These are phyloP conservation scores for Cryptophagus acutangulus DNA, from an alignment of 2,888 invertebrate species.

Conservation along the genomic window DNA sequence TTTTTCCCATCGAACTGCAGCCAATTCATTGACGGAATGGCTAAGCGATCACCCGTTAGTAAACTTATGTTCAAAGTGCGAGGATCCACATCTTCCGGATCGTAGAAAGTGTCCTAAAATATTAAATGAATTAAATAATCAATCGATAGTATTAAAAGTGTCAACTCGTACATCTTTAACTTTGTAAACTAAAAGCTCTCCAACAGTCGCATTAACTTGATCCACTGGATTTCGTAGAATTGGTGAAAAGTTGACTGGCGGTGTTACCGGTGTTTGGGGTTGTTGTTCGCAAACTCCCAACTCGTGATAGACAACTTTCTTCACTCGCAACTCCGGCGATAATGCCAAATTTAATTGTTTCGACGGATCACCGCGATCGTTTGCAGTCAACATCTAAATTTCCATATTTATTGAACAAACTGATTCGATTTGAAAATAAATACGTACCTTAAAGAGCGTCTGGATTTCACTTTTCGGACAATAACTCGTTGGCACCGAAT, in stretches of 20 bases:
- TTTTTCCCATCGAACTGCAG: slow-evolving; percentile 83
- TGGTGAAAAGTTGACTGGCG: slow-evolving; percentile 65
- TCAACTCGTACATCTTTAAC: slow-evolving; percentile 65
- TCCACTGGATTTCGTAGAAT: slow-evolving; percentile 80
- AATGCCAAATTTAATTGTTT: slow-evolving; percentile 57
- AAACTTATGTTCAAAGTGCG: slow-evolving; percentile 67
- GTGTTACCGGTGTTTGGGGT: slow-evolving; percentile 43
- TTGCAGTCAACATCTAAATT: slow-evolving; percentile 50
- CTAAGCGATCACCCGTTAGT: slow-evolving; percentile 65
- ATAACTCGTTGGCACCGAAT: slow-evolving; percentile 69
- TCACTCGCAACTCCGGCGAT: slow-evolving; percentile 61
- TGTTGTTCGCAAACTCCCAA: slow-evolving; percentile 63
- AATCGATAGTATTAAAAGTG: slow-evolving; percentile 4
- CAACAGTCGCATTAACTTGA: slow-evolving; percentile 74
- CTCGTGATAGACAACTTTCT: slow-evolving; percentile 61
- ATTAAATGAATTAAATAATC: slow-evolving; percentile 21
- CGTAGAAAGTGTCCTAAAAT: slow-evolving; percentile 79
- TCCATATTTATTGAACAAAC: slow-evolving; percentile 13
- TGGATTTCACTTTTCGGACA: slow-evolving; percentile 75
- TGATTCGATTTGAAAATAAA: slow-evolving; percentile 3
- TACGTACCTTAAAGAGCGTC: slow-evolving; percentile 58
- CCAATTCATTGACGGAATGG: slow-evolving; percentile 70
- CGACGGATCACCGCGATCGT: slow-evolving; percentile 57
- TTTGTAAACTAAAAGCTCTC: slow-evolving; percentile 73
- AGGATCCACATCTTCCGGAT: slow-evolving; percentile 78